phyloP scores from a whole-genome alignment of 1,140 invertebrate species.

The Drosophila lacertosa region DNA sequence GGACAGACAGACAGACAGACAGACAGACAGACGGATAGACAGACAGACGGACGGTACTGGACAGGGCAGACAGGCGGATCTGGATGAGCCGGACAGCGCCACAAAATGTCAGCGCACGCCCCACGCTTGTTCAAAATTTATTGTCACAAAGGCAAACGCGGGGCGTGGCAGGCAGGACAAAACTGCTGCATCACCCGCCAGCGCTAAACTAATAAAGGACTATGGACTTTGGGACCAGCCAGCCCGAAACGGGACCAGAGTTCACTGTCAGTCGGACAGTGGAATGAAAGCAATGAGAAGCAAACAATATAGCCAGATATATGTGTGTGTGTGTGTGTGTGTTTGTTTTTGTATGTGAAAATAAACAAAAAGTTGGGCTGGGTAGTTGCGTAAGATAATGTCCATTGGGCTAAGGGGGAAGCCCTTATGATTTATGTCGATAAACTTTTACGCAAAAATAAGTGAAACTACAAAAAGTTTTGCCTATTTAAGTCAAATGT shows the following conservation, averaged over 20 bases:
- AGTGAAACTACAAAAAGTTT: background rate
- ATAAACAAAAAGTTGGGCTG: background rate
- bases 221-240: slow-evolving; percentile 25
- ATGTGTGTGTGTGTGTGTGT: slow-evolving; percentile 12
- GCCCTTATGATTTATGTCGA: slow-evolving; percentile 12
- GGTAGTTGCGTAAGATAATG: slow-evolving; percentile 21
- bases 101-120: slow-evolving; percentile 71
- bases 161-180: slow-evolving; percentile 20
- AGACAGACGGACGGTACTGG: slow-evolving; percentile 24
- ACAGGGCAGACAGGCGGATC: slow-evolving; percentile 42
- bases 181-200: slow-evolving; percentile 30
- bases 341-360: no score
- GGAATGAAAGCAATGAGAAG: slow-evolving; percentile 21
- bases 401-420: slow-evolving; percentile 6
- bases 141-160: slow-evolving; percentile 68
- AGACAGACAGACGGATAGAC: slow-evolving; percentile 19
- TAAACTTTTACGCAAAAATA: slow-evolving; percentile 8
- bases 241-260: slow-evolving; percentile 1
- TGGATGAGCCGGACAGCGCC: slow-evolving; percentile 48
- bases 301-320: slow-evolving; percentile 16
- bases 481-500: background rate
- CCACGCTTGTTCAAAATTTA: slow-evolving; percentile 77
- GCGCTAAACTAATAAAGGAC: slow-evolving; percentile 73
- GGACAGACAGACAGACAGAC: slow-evolving; percentile 22
- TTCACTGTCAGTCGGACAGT: slow-evolving; percentile 30